phyloP scores from a whole-genome alignment of 2,113 vertebrate genomes.

The Hiodon tergisus region DNA sequence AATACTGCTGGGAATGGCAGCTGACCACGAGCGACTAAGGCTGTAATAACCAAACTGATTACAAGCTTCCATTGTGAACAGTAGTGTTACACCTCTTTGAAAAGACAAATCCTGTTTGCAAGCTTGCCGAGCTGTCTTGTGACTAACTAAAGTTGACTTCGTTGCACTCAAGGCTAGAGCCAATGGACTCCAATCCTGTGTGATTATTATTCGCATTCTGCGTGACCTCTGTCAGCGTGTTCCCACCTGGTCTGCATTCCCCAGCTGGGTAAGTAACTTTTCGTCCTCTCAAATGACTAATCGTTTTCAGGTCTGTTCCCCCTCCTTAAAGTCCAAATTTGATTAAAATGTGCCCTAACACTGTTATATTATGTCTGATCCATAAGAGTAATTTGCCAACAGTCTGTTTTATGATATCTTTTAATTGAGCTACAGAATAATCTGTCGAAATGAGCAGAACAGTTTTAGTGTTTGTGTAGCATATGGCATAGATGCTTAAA shows the following conservation, averaged over 20 bases:
- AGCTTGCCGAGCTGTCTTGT: slow-evolving; percentile 41
- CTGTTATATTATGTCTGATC: no score
- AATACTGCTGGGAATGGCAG: slow-evolving; percentile 97
- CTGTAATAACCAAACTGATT: slow-evolving; percentile 42
- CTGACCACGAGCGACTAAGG: slow-evolving; percentile 60
- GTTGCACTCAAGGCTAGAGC: slow-evolving; percentile 79
- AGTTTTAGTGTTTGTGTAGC: no score
- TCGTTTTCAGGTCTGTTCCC: no score
- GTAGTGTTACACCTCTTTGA: slow-evolving; percentile 88
- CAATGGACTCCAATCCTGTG: slow-evolving; percentile 79
- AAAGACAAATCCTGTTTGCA: slow-evolving; percentile 54
- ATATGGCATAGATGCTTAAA: no score
- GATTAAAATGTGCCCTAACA: no score
- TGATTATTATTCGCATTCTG: slow-evolving; percentile 88
- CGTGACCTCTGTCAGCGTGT: slow-evolving; percentile 88
- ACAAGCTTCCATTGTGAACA: slow-evolving; percentile 93
- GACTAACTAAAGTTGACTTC: slow-evolving; percentile 74
- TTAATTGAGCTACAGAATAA: no score
- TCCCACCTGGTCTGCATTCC: slow-evolving; percentile 83
- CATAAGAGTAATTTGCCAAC: no score
- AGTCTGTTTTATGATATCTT: no score
- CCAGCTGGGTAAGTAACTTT: slow-evolving; percentile 82
- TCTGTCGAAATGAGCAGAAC: no score
- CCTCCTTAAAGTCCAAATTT: no score
- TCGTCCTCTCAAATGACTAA: neutral